phyloP scores from a whole-genome alignment of 2,113 vertebrate genomes.

The Platysternon megacephalum region DNA sequence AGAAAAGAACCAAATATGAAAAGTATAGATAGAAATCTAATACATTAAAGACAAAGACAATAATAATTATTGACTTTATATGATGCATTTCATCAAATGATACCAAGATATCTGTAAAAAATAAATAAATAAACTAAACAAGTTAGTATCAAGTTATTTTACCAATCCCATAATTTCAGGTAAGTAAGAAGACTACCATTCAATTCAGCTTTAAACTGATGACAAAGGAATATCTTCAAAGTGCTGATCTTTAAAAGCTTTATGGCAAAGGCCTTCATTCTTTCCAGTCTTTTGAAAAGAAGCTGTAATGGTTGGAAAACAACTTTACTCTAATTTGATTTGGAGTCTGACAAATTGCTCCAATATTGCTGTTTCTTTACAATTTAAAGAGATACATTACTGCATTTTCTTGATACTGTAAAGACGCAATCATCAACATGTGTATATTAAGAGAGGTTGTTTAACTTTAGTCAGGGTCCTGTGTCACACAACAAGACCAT shows the following conservation, averaged over 20 bases:
- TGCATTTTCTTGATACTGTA: background rate
- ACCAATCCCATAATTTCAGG: background rate
- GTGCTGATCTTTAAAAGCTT: background rate
- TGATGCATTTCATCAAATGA: background rate
- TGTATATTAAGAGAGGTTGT: background rate
- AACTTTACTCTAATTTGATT: background rate
- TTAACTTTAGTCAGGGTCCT: background rate
- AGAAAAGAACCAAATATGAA: conserved; percentile 34
- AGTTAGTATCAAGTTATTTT: background rate
- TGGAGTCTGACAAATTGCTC: background rate
- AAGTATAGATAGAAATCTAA: conserved; percentile 38
- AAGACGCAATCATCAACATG: background rate
- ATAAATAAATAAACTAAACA: background rate
- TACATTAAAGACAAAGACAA: background rate
- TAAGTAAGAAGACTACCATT: background rate
- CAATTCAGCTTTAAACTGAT: background rate
- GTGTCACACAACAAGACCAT: background rate
- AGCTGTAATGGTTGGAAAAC: background rate
- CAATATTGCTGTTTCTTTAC: background rate
- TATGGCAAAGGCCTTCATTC: background rate
- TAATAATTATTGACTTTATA: background rate
- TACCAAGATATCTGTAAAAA: background rate
- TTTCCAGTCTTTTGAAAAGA: background rate
- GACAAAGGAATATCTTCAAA: background rate
- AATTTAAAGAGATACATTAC: background rate